Base-by-base conservation (phyloP, 1,140 invertebrate genomes). In the Adoxophyes honmai region DNA sequence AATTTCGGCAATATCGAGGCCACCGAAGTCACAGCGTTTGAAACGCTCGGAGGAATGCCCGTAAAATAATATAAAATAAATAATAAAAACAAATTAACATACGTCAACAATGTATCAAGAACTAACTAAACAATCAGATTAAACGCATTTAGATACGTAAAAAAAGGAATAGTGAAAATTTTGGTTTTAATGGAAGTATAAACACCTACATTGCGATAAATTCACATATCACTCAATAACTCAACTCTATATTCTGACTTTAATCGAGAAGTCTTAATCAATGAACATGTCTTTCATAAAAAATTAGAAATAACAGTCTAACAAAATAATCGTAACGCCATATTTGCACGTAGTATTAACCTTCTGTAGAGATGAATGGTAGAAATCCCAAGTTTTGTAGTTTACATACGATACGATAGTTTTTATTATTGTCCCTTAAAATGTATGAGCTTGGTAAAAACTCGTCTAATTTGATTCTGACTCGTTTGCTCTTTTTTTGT, bases 311-410 rank as follows among this genome's bases (percentile, higher is more conserved):
- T 82, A 75, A 81, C 78, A 86, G 77, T 60, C 83, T 57, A 63
- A 82, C 61, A 75, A 80, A 79, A 77, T 79, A 72, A 73, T 74
- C 73, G 70, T 83, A 52, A 76, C 82, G 82, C 82, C 82, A 86
- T 86, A 81, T 86, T 86, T 83, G 78, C 77, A 73, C 76, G 75
- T n/a, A n/a, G n/a, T n/a, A n/a, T n/a, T n/a, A n/a, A n/a, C n/a
- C n/a, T n/a, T n/a, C n/a, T n/a, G n/a, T n/a, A n/a, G n/a, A n/a
- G n/a, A n/a, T n/a, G n/a, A n/a, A n/a, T n/a, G n/a, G n/a, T n/a
- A n/a, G n/a, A n/a, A n/a, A n/a, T n/a, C n/a, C n/a, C n/a, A n/a
- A n/a, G n/a, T n/a, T n/a, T n/a, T n/a, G n/a, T n/a, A n/a, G n/a
- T n/a, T n/a, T n/a, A n/a, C n/a, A n/a, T 34, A 34, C 4, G 9